Evolutionary conservation across 1,140 invertebrate species (phyloP).

Genomic region (Aphelenchoides fujianensis): DNA sequence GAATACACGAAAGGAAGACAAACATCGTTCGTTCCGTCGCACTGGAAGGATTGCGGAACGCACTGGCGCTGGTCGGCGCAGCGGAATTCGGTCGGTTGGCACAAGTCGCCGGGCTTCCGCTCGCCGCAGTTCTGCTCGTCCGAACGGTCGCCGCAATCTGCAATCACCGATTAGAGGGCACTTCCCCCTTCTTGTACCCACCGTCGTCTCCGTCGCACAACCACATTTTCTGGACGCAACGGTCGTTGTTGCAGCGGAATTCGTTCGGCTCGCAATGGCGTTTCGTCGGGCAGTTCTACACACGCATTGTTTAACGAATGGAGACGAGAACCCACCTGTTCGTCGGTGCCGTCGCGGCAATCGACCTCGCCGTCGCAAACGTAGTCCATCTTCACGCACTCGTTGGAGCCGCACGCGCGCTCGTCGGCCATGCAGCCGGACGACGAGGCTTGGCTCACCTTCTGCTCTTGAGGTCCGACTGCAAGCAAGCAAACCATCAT

Average conservation of each 20-base stretch:
- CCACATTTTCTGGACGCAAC: conserved; percentile 85
- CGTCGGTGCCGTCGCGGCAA: too few relatives aligned
- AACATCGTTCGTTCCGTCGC: conserved; percentile 83
- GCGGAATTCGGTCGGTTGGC: conserved; percentile 76
- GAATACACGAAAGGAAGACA: too few relatives aligned
- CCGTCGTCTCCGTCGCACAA: conserved; percentile 74
- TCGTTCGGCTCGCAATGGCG: conserved; percentile 82
- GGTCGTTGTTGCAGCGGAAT: conserved; percentile 77
- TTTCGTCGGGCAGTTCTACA: conserved; percentile 53
- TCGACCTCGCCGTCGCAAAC: conserved; percentile 75
- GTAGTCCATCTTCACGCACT: conserved; percentile 77
- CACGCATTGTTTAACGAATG: too few relatives aligned
- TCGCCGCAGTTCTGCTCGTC: conserved; percentile 63
- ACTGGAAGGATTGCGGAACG: conserved; percentile 86
- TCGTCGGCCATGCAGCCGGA: conserved; percentile 72
- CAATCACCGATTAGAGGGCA: not conserved
- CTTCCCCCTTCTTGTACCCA: not conserved
- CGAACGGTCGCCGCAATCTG: conserved; percentile 84
- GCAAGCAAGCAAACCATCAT: conserved; percentile 23
- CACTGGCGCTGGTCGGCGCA: conserved; percentile 78
- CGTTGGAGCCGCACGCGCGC: conserved; percentile 83
- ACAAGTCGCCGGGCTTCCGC: conserved; percentile 69
- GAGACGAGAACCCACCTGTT: too few relatives aligned
- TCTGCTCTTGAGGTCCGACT: conserved; percentile 55
- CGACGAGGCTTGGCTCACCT: not conserved